These are phyloP conservation scores for Drosophila rhopaloa DNA, from an alignment of 1,140 invertebrate species.

Conservation along the genomic window DNA sequence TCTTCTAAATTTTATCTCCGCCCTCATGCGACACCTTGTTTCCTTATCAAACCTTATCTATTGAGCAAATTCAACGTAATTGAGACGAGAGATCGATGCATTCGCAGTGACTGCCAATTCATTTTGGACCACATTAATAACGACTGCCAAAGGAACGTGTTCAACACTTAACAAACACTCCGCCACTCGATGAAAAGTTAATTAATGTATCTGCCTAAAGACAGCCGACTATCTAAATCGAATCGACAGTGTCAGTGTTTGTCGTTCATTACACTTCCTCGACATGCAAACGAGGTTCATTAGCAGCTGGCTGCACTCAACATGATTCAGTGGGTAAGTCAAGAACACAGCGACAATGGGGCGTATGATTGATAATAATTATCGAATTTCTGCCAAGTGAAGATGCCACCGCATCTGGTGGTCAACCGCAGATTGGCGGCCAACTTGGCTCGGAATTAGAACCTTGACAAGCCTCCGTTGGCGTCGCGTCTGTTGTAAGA, in stretches of 20 bases:
- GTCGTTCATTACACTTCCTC: constrained; percentile 47
- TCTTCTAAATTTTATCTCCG: constrained; percentile 4
- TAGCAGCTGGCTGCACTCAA: not conserved
- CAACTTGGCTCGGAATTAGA: constrained; percentile 5
- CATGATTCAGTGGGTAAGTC: constrained; percentile 33
- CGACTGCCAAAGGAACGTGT: constrained; percentile 30
- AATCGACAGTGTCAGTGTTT: constrained; percentile 30
- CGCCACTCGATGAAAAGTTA: constrained; percentile 24
- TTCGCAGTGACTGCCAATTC: not conserved
- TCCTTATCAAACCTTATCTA: constrained; percentile 33
- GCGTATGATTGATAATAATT: constrained; percentile 56
- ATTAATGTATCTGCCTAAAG: constrained; percentile 39
- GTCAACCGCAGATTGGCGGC: constrained; percentile 34
- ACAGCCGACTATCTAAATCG: constrained; percentile 47
- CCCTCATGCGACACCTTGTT: constrained; percentile 2
- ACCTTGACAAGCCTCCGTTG: constrained; percentile 40
- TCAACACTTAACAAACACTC: constrained; percentile 18
- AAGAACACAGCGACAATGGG: constrained; percentile 25
- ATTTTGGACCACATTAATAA: constrained; percentile 18
- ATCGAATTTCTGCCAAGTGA: constrained; percentile 16
- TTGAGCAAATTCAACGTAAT: constrained; percentile 12
- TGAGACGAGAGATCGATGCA: constrained; percentile 16
- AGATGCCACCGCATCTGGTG: constrained; percentile 25
- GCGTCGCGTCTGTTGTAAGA: constrained; percentile 47
- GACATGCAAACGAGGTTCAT: constrained; percentile 36